Base-by-base conservation (phyloP, 1,140 invertebrate genomes). In the Solen grandis region DNA sequence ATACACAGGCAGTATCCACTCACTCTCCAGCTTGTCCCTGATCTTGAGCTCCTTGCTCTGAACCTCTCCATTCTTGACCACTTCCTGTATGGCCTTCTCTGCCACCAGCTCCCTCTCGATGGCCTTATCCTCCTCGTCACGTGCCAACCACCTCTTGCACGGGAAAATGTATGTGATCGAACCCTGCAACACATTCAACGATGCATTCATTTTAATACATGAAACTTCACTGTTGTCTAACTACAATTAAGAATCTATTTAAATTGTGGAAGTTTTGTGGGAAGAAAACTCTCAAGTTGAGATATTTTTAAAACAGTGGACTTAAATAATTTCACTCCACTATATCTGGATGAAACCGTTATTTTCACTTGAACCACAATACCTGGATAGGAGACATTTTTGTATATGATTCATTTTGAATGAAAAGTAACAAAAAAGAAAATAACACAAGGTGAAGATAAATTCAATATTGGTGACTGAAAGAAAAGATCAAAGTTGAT, bases 81-180 rank as follows among this genome's bases (percentile, higher is more conserved):
- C 81, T 79, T 92, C 91, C 62, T 92, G 87, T 16, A 88, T 68
- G 22, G 90, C 85, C 83, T 90, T 91, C 19, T 88, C 84, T 5
- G 91, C 86, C 0, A 92, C 78, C 19, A 93, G 84, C 80, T 92
- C 91, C 33, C 91, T 75, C 57, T 88, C 90, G 55, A 91, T 92
- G 14, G 86, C 89, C 8, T 84, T 85, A 69, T 93, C 92, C 19
- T 91, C 92, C 76, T 92, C 89, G 52, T 90, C 84, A 31, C 88
- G 74, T 14, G 92, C 90, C 54, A 93, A 55, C 92, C 92, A 93
- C 3, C 91, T 88, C 27, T 87, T 85, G 83, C 92, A 92, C 22
- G 89, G 90, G 85, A 93, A 93, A n/a, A 85, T 83, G 77, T 90
- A 93, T 8, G 89, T 90, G 52, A 88, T 82, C 19, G 92, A 91